Evolutionary conservation across 1,140 invertebrate genomes (phyloP), one percentile per base, ranked within the genome.

Genomic region (Antheraea mylitta): DNA sequence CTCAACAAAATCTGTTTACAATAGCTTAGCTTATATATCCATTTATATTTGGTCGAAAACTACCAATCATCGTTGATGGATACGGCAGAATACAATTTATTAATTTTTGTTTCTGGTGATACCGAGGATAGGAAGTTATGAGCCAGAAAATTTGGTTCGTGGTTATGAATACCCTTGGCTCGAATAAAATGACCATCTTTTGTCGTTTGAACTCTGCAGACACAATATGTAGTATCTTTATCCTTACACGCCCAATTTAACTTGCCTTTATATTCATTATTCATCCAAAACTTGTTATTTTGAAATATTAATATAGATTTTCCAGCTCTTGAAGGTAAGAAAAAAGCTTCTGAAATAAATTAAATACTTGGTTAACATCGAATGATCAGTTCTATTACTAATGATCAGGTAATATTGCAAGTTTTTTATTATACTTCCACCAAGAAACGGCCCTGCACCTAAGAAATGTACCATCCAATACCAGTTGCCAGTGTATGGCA

Each of bases 221-320:
- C 71, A 65, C 90, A 92, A 18, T 84, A 83, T 64, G 70, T 85
- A 0, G 77, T 78, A 68, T 92, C 90, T 73, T 92, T 92, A 59
- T 92, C 90, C 3, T 87, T 81, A 67, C 90, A 92, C 1, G 90
- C 90, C 90, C 90, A 92, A 70, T 92, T 91, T 68, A 92, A 65
- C 70, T 90, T 90, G 18, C 85, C 83, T 18, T 89, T 76, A 67
- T 91, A 92, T 16, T 68, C 66, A 63, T 90, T 91, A 73, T 92
- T 92, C 45, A 91, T 82, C 90, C 90, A 92, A 73, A 91, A 92
- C 68, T 92, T 92, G 69, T 92, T 92, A 59, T 70, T 76, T 71
- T 75, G 72, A 73, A 90, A 92, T 82, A 92, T 92, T 68, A 92
- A 68, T 18, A 92, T 85, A 10, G 88, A 91, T 74, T 92, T 92